phyloP scores from a whole-genome alignment of 2,797 vertebrate species.

The Lophius americanus region DNA sequence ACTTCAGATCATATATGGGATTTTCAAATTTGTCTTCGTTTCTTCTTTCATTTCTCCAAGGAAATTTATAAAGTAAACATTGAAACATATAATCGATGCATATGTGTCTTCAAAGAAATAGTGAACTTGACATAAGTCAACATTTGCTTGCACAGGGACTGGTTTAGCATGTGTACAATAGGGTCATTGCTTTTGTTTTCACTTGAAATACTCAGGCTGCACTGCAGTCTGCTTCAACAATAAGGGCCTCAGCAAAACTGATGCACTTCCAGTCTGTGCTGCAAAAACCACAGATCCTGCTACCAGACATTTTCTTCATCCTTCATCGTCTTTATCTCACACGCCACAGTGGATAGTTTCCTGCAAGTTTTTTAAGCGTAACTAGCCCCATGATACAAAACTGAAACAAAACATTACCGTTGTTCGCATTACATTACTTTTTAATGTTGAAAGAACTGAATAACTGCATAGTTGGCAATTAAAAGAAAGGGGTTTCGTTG shows the following conservation, averaged over 20 bases:
- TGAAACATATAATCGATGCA: background rate
- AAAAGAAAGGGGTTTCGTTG: no score
- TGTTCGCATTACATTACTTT: no score
- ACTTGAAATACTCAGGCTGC: conserved; percentile 26
- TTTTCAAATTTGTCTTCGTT: background rate
- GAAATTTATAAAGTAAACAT: conserved; percentile 22
- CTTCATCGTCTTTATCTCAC: conserved; percentile 46
- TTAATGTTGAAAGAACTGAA: no score
- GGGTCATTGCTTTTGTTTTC: conserved; percentile 47
- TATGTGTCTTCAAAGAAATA: background rate
- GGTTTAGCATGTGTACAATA: conserved; percentile 20
- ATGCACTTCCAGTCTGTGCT: background rate
- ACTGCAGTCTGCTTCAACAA: conserved; percentile 25
- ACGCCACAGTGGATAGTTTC: conserved; percentile 31
- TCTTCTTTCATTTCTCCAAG: conserved; percentile 7
- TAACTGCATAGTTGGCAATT: no score
- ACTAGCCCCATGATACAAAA: no score
- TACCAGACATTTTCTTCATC: background rate
- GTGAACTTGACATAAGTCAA: conserved; percentile 11
- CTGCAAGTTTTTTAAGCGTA: conserved; percentile 15
- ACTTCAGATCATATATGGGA: conserved; percentile 43
- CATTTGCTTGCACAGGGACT: conserved; percentile 33
- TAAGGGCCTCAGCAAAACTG: conserved; percentile 15
- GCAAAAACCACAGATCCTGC: conserved; percentile 4
- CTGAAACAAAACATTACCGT: no score